Conservation (phyloP, 2,888 invertebrate genomes). For the Ischnura elegans region DNA sequence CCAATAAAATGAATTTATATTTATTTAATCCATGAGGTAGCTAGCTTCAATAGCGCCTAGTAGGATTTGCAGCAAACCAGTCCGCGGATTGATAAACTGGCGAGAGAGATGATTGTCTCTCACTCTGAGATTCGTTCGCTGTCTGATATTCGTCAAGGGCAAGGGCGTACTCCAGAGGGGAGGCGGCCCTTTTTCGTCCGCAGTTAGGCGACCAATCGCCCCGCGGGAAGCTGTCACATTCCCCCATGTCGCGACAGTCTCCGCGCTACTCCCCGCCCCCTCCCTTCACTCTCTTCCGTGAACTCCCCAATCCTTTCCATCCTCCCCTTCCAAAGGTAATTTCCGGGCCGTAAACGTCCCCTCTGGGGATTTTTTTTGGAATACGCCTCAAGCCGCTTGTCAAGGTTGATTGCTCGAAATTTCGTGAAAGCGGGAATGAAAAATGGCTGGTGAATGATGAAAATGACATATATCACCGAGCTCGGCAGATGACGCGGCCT, state of each 20-base stretch:
- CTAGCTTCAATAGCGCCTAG: too few species aligned
- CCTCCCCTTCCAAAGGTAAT: background rate
- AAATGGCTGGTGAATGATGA: slow-evolving; percentile 17
- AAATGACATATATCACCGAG: background rate
- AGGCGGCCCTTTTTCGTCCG: background rate
- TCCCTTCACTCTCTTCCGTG: too few species aligned
- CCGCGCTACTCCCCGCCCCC: too few species aligned
- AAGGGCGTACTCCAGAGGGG: background rate
- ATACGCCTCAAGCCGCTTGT: background rate
- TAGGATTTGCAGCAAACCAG: too few species aligned
- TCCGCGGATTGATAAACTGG: too few species aligned
- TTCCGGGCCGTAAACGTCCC: background rate
- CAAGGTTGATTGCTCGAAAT: slow-evolving; percentile 17
- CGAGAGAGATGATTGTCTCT: too few species aligned
- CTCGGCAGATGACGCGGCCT: background rate
- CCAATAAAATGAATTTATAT: too few species aligned
- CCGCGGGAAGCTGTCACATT: background rate
- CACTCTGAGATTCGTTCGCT: background rate
- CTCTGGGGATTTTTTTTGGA: background rate
- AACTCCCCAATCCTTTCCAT: background rate
- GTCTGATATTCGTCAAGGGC: slow-evolving; percentile 17
- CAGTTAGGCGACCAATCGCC: background rate
- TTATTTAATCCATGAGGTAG: too few species aligned
- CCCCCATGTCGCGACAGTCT: slow-evolving; percentile 1
- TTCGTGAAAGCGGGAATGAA: background rate